phyloP scores from a whole-genome alignment of 1,140 invertebrate genomes.

The Drosophila kohkoa region DNA sequence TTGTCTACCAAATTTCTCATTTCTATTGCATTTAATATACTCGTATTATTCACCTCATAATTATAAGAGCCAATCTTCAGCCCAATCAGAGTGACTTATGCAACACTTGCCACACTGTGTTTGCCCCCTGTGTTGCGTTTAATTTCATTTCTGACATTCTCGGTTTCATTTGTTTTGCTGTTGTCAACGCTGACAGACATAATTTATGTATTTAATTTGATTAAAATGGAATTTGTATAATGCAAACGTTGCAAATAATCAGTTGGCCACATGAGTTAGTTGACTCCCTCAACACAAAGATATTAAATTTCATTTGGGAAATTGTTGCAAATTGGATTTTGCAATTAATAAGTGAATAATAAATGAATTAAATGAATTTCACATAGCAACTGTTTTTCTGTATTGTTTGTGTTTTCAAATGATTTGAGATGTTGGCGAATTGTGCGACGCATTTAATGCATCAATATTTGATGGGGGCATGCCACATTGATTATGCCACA shows the following conservation, averaged over 20 bases:
- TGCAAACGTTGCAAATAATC: slow-evolving; percentile 11
- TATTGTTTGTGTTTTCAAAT: neutral
- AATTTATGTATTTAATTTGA: slow-evolving; percentile 41
- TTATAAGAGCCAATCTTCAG: neutral
- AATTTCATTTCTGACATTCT: neutral
- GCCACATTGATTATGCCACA: slow-evolving; percentile 44
- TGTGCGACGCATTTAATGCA: slow-evolving; percentile 1
- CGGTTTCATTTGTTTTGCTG: slow-evolving; percentile 8
- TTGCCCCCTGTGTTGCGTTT: neutral
- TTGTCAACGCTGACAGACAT: slow-evolving; percentile 17
- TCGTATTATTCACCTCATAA: neutral
- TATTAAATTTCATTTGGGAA: neutral
- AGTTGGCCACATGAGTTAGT: slow-evolving; percentile 25
- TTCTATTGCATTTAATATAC: too few species aligned
- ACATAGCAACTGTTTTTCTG: neutral
- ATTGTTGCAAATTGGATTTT: slow-evolving; percentile 11
- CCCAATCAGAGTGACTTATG: slow-evolving; percentile 8
- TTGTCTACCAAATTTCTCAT: too few species aligned
- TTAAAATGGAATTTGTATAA: slow-evolving; percentile 18
- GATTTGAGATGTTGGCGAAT: neutral
- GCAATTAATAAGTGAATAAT: slow-evolving; percentile 27
- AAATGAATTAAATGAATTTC: slow-evolving; percentile 24
- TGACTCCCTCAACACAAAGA: neutral
- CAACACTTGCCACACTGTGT: neutral
- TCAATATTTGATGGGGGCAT: slow-evolving; percentile 24